phyloP scores from a whole-genome alignment of 2,113 vertebrate species.

The Eolophus roseicapilla region DNA sequence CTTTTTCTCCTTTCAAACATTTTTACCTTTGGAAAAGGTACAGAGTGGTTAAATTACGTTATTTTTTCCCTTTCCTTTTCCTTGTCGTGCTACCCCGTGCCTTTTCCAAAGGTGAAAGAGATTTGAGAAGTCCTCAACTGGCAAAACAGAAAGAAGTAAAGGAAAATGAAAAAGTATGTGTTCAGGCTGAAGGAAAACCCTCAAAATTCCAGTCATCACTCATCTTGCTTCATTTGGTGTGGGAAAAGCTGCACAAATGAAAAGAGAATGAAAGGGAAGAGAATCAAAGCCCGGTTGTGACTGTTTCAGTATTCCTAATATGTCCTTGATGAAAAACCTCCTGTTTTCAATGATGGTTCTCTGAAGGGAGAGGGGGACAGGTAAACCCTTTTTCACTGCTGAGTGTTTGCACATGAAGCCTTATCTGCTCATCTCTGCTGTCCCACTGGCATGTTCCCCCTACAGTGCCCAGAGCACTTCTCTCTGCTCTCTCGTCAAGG shows the following conservation, averaged over 20 bases:
- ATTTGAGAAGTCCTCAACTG: not conserved
- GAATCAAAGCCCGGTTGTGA: conserved; percentile 6
- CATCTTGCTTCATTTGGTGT: conserved; percentile 23
- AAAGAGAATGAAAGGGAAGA: not conserved
- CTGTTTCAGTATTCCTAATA: not conserved
- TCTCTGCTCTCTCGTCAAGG: not conserved
- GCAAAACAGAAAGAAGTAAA: not conserved
- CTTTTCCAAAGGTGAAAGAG: conserved; percentile 38
- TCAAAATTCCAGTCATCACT: conserved; percentile 28
- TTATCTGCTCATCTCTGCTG: not conserved
- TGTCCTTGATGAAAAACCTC: not conserved
- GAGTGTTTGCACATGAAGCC: not conserved
- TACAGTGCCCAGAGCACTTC: not conserved
- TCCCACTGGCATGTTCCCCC: too few species aligned
- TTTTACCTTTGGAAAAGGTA: conserved; percentile 38
- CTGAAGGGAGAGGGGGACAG: not conserved
- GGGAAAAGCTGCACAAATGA: not conserved
- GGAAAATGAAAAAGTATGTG: conserved; percentile 30
- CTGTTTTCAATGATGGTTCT: not conserved
- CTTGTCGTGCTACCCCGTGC: not conserved
- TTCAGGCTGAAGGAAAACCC: conserved; percentile 7
- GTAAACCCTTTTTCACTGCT: not conserved
- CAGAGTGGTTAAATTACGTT: conserved; percentile 3
- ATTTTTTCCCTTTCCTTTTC: conserved; percentile 43
- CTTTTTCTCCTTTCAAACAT: not conserved